Conservation (phyloP, 2,888 invertebrate species). For the Vannuccia rotundouncinata region DNA sequence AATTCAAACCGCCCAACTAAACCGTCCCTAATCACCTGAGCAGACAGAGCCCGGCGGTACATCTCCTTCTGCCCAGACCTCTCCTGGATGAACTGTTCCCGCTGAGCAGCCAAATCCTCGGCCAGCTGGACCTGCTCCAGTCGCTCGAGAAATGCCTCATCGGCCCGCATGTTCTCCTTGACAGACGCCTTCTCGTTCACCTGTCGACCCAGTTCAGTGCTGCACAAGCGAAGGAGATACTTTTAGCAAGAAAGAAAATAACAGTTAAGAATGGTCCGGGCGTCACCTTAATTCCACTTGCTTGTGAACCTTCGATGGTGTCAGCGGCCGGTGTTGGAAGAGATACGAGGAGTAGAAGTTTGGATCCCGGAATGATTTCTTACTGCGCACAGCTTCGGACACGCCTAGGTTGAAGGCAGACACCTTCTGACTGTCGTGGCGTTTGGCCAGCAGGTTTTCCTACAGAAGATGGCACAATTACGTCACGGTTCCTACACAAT, state of each 20-base stretch:
- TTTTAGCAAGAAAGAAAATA: not conserved
- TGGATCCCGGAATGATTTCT: constrained; percentile 44
- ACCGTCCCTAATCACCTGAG: too few relatives aligned
- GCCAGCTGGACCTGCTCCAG: constrained; percentile 56
- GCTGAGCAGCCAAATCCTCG: constrained; percentile 55
- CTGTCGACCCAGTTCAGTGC: constrained; percentile 49
- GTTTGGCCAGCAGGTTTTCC: constrained; percentile 48
- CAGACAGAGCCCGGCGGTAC: constrained; percentile 51
- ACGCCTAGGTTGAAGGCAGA: constrained; percentile 56
- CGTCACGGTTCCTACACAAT: too few relatives aligned
- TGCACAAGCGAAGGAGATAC: constrained; percentile 34
- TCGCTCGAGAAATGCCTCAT: constrained; percentile 53
- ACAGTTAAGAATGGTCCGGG: not conserved
- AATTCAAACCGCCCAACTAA: not conserved
- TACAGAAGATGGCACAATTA: constrained; percentile 41
- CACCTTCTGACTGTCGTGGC: constrained; percentile 52
- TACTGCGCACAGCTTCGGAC: constrained; percentile 50
- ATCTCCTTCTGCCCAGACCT: constrained; percentile 49
- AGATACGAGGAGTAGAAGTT: constrained; percentile 50
- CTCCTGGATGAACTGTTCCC: constrained; percentile 51
- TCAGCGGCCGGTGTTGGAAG: constrained; percentile 53
- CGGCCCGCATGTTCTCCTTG: constrained; percentile 46
- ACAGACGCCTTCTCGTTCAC: constrained; percentile 44
- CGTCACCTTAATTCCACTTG: constrained; percentile 46
- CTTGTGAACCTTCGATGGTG: constrained; percentile 51